These are phyloP conservation scores for Aplysia californica DNA, from an alignment of 1,140 invertebrate genomes.

Conservation along the genomic window DNA sequence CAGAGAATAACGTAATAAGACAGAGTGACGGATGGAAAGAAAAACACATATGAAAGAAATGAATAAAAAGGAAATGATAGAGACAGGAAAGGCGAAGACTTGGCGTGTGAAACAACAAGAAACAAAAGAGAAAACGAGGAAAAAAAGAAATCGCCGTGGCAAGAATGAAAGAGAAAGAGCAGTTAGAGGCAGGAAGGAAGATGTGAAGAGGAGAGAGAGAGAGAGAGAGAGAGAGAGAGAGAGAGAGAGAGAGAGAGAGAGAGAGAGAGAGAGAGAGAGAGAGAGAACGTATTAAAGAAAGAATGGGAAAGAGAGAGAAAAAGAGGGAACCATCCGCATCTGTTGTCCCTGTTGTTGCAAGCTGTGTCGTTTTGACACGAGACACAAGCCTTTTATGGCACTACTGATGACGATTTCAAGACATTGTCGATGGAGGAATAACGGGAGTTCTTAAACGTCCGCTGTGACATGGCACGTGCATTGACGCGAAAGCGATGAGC, in stretches of 20 bases:
- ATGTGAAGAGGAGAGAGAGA: background rate
- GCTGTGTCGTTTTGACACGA: too few relatives aligned
- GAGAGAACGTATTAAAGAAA: background rate
- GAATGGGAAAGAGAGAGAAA: conserved; percentile 1
- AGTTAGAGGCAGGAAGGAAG: background rate
- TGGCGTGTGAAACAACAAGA: too few relatives aligned
- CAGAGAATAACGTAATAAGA: background rate
- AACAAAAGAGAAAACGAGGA: too few relatives aligned
- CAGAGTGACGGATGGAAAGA: background rate
- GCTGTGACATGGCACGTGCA: too few relatives aligned
- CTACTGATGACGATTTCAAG: too few relatives aligned
- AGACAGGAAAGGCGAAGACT: background rate
- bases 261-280: conserved; percentile 9
- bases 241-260: background rate
- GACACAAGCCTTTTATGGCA: too few relatives aligned
- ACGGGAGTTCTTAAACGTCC: too few relatives aligned
- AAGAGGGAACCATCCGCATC: background rate
- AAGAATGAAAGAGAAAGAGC: background rate
- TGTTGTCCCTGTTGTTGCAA: background rate
- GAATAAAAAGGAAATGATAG: background rate
- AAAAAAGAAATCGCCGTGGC: too few relatives aligned
- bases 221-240: background rate
- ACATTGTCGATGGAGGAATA: too few relatives aligned
- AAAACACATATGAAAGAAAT: background rate
- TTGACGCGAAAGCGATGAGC: too few relatives aligned